Evolutionary conservation across 2,797 vertebrate genomes (phyloP), one percentile per base, ranked within the genome.

Genomic region (Sebastes aleutianus): DNA sequence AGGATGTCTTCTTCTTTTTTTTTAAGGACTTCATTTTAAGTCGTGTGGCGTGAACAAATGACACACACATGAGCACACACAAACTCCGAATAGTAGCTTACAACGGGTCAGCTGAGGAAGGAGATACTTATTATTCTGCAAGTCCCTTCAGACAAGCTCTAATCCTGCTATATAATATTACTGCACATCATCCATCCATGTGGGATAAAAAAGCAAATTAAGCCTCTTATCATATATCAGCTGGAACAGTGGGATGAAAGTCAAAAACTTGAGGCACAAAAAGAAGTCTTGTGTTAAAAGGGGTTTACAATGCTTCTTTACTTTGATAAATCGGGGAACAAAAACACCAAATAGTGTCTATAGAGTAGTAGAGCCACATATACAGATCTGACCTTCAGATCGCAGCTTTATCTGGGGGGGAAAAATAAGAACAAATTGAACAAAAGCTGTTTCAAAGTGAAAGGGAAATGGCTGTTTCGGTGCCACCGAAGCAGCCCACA

Each of bases 1-100:
- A 93, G 94, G 87, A 92, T 87, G 85, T 92, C 20, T 74, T 87
- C 36, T 47, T 39, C 29, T 39, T 39, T 70, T 76, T 71, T 58
- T 85, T 74, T 76, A 14, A 66, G 59, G 74, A 78, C 34, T 69
- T 61, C 1, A 65, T 67, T 84, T 75, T 77, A 67, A 70, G 31
- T 62, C 57, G 72, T 67, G 22, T 59, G 34, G 59, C 29, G 70
- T 53, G 59, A 84, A 70, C 43, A 70, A 53, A 72, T 79, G 62
- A 74, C 63, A 74, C 36, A 63, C 8, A 27, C 8, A 18, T 13
- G 12, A 53, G 27, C 43, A 61, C 27, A 34, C 8, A 57, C 13
- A 59, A 62, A 79, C 22, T 27, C 20, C 9, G 50, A 78, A 39
- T 9, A 62, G 54, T 10, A 14, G 32, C 43, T 20, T 16, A 54